These are phyloP conservation scores for Clarias laeviceps DNA, from an alignment of 2,797 vertebrate species.

Conservation along the genomic window DNA sequence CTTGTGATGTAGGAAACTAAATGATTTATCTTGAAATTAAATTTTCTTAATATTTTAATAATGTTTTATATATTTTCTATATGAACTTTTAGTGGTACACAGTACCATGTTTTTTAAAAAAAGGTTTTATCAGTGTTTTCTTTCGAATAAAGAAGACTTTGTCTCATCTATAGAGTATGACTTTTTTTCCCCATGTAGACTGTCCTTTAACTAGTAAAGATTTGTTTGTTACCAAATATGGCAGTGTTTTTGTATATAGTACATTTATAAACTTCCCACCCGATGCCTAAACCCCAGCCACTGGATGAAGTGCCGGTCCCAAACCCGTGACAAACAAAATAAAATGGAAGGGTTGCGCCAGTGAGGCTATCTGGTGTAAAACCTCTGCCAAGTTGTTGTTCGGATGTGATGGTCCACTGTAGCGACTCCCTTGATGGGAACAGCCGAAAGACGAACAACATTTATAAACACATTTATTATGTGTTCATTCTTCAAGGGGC, in stretches of 20 bases:
- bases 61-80: neutral
- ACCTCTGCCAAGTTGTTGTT: too few relatives aligned
- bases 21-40: neutral
- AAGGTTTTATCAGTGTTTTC: constrained; percentile 2
- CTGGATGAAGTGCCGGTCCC: too few relatives aligned
- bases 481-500: neutral
- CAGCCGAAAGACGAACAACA: too few relatives aligned
- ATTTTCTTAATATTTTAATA: constrained; percentile 23
- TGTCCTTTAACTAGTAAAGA: neutral
- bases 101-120: neutral
- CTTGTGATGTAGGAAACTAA: constrained; percentile 6
- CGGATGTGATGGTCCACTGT: too few relatives aligned
- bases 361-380: too few relatives aligned
- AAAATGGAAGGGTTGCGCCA: too few relatives aligned
- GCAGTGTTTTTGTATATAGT: neutral
- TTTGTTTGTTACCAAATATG: neutral
- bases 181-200: neutral
- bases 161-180: neutral
- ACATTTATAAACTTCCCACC: neutral
- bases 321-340: too few relatives aligned
- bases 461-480: neutral
- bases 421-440: too few relatives aligned
- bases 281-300: too few relatives aligned
- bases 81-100: neutral
- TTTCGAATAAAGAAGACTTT: constrained; percentile 22